Conservation (phyloP, 2,113 vertebrate species). For the Heloderma charlesbogerti region DNA sequence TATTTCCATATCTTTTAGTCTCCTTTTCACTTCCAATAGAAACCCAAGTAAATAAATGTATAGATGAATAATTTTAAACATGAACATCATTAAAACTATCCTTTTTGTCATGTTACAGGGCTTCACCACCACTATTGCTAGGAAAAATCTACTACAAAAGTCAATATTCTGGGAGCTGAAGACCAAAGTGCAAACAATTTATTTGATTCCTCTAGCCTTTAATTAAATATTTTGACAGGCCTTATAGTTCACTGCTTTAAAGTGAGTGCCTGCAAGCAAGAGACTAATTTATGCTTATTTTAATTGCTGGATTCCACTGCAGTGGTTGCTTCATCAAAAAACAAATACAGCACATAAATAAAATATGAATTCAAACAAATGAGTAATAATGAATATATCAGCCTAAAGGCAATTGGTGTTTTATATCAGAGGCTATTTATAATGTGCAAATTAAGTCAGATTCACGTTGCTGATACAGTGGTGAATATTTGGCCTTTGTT, state of each 20-base stretch:
- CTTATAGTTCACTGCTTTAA: constrained; percentile 62
- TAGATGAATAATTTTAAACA: background rate
- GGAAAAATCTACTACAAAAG: background rate
- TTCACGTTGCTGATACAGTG: constrained; percentile 66
- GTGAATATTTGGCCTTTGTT: constrained; percentile 69
- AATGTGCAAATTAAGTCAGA: constrained; percentile 66
- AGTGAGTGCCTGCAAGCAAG: constrained; percentile 48
- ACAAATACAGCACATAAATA: constrained; percentile 49
- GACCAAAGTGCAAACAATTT: constrained; percentile 26
- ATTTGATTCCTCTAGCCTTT: constrained; percentile 53
- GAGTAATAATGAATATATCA: constrained; percentile 63
- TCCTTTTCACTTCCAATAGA: background rate
- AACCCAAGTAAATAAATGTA: background rate
- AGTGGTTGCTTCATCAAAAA: constrained; percentile 43
- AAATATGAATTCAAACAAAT: constrained; percentile 65
- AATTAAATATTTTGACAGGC: constrained; percentile 61
- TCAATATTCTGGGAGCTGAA: constrained; percentile 9
- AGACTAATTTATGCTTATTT: constrained; percentile 67
- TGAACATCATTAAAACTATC: background rate
- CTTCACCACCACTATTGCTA: background rate
- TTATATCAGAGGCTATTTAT: constrained; percentile 61
- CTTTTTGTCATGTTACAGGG: background rate
- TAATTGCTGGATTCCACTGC: constrained; percentile 60
- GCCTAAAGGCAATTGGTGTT: constrained; percentile 62
- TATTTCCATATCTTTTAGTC: background rate